Evolutionary conservation across 2,888 invertebrate genomes (phyloP).

Genomic region (Nephrotoma appendiculata): DNA sequence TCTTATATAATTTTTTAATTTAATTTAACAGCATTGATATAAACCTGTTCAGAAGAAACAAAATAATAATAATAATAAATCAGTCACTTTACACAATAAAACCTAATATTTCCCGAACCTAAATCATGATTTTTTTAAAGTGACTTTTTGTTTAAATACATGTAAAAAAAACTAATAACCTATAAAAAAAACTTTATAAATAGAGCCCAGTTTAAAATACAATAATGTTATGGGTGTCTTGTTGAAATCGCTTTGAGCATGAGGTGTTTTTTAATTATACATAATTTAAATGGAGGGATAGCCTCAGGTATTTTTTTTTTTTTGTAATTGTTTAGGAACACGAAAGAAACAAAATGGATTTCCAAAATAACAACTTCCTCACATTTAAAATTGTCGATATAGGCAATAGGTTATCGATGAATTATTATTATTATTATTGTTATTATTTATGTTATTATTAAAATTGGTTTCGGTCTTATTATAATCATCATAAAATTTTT

Average conservation of each 20-base stretch:
- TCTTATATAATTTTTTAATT: not conserved
- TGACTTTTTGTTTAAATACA: not conserved
- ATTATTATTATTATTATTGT: constrained; percentile 9
- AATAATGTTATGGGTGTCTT: not conserved
- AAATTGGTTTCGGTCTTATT: constrained; percentile 8
- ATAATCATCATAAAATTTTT: constrained; percentile 5
- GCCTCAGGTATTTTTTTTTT: not conserved
- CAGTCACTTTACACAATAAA: not conserved
- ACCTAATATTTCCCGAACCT: not conserved
- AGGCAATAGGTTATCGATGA: not conserved
- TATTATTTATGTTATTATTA: constrained; percentile 1
- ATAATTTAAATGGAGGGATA: not conserved
- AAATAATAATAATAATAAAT: not conserved
- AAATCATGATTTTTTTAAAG: not conserved
- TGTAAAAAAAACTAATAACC: not conserved
- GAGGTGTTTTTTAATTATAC: not conserved
- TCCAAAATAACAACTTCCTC: not conserved
- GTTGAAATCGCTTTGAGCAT: not conserved
- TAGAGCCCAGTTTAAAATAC: not conserved
- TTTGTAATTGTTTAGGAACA: not conserved
- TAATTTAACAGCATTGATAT: not conserved
- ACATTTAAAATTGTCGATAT: constrained; percentile 3
- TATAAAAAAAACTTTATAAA: not conserved
- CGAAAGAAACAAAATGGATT: not conserved
- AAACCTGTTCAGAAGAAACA: not conserved